Evolutionary conservation across 2,797 vertebrate species (phyloP), one percentile per base, ranked within the genome.

Genomic region (Brotogeris chrysoptera): DNA sequence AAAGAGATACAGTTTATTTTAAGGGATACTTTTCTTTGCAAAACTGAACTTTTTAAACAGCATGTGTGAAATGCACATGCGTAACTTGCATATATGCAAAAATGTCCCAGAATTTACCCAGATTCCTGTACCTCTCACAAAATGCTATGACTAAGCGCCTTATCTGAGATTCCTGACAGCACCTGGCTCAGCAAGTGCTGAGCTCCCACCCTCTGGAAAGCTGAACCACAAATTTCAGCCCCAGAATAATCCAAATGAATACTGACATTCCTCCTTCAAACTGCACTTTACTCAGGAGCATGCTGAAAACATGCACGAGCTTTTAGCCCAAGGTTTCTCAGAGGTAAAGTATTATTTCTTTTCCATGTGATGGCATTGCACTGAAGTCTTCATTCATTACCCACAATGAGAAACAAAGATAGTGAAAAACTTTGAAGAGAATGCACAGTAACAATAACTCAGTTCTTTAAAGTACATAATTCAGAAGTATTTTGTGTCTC

Each of bases 41-140:
- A 36, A 83, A 69, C 3, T 69, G 38, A 36, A n/a, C 8, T 86
- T 61, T 19, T 47, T 60, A 50, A 69, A 49, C 9, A 59, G 11
- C 36, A 46, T 2, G 9, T 17, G 34, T 3, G 1, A 27, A 43
- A 34, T 11, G 11, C 52, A 32, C 2, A 0, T 18, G 3, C 20
- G 13, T 20, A 41, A 2, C 36, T 10, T 25, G 6, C 10, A 38
- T 16, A 28, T 15, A 39, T 4, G 25, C n/a, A n/a, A 32, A 84
- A 53, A 39, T 16, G 59, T 41, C 61, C 61, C 61, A 72, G 25
- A 71, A 92, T 68, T 70, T 41, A 68, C 4, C 8, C 1, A 1
- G 18, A 57, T 70, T 77, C 28, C 25, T 6, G 2, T 30, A 68
- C 20, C 3, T 73, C 20, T 32, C 59, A 52, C 24, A 72, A 59